Base-by-base conservation (phyloP, 2,888 invertebrate species). In the Diaprepes abbreviatus region DNA sequence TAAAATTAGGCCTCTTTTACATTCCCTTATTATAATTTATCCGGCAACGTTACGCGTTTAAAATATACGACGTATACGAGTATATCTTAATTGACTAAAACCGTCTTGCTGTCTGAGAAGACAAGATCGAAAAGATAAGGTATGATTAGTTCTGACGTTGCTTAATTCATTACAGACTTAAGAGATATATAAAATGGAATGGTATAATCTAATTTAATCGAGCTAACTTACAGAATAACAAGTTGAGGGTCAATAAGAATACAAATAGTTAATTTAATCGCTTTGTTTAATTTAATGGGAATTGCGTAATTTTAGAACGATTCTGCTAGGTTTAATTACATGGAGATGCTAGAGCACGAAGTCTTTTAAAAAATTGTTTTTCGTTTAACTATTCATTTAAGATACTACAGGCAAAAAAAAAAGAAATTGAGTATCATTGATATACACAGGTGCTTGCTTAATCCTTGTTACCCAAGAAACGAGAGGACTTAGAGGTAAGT, bases 81-180 rank as follows among this genome's bases (percentile, higher is more conserved):
- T 35, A 35, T 35, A 35, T 35, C 35, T 35, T 35, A 35, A 35
- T 35, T 35, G 35, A n/a, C 35, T 35, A 10, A 35, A 35, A 35
- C n/a, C 10, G 35, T n/a, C 35, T 35, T 35, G 35, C 35, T 35
- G 35, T 35, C 35, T 35, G n/a, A n/a, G 35, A 35, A 35, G 35
- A 50, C 48, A 50, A 50, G 48, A 50, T 50, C 28, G 48, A 21
- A 5, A 50, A 28, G 48, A 50, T 50, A 50, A 50, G 28, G 48
- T 50, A 50, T 50, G 48, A 50, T 50, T 50, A 50, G 48, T 14
- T 50, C 48, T 50, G 48, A 50, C 48, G 48, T 50, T 50, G 9
- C 48, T 50, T 28, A 50, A 31, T 50, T 50, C 48, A 28, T 50
- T 50, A 50, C 12, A 16, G 48, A 50, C 16, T 50, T 50, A 24